Evolutionary conservation across 2,888 invertebrate genomes (phyloP).

Genomic region (Tipula helvola): DNA sequence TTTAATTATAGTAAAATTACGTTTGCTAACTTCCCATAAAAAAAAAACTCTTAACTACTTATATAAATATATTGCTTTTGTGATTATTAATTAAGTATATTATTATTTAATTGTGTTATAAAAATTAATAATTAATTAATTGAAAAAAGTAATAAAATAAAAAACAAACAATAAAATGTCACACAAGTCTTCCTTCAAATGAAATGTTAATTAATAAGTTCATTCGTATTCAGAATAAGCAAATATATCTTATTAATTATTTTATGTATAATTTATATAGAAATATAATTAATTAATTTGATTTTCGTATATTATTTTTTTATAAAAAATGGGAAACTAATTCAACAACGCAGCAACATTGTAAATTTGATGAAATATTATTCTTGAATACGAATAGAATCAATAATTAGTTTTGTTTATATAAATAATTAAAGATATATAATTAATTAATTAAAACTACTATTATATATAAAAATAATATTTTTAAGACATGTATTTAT

Average conservation of each 20-base stretch:
- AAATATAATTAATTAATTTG: neutral
- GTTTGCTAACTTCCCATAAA: neutral
- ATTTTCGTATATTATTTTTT: neutral
- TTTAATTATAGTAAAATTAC: neutral
- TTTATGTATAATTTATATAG: neutral
- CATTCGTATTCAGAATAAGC: conserved; percentile 17
- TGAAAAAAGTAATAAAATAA: conserved; percentile 5
- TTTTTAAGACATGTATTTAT: neutral
- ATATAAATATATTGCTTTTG: neutral
- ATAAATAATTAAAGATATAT: neutral
- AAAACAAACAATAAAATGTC: conserved; percentile 18
- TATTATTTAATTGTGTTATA: neutral
- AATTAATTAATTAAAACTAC: neutral
- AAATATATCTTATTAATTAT: neutral
- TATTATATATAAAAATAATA: neutral
- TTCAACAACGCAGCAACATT: neutral
- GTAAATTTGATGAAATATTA: neutral
- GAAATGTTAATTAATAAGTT: conserved; percentile 19
- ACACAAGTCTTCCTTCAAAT: conserved; percentile 20
- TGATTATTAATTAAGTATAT: conserved; percentile 5
- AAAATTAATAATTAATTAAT: neutral
- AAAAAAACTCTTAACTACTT: neutral
- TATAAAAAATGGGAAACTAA: neutral
- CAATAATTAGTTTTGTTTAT: neutral
- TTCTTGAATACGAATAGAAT: neutral